Percentiles rank a stretch among this genome's conserved stretches.
phyloP scores from a whole-genome alignment of 2,888 invertebrate genomes.

The Lysandra bellargus region DNA sequence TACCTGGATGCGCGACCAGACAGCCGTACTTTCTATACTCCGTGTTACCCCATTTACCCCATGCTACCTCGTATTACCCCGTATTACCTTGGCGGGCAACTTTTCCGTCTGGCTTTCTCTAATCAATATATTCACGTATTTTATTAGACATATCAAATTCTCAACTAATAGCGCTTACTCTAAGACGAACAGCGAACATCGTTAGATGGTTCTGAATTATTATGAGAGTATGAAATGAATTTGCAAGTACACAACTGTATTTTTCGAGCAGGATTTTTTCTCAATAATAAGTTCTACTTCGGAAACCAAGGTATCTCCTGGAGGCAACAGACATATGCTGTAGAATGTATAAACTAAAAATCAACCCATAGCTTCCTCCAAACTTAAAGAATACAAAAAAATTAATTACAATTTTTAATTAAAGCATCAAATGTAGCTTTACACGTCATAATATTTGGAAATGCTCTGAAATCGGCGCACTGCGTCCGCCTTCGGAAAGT shows the following conservation, averaged over 20 bases:
- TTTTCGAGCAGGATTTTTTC: no score
- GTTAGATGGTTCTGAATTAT: not conserved
- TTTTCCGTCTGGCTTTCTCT: conserved; percentile 54
- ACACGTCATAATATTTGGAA: conserved; percentile 11
- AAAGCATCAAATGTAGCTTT: conserved; percentile 1
- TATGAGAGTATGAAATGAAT: no score
- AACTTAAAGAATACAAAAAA: not conserved
- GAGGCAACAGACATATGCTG: no score
- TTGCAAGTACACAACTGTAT: no score
- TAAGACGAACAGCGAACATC: not conserved
- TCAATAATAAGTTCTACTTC: no score
- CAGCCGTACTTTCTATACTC: conserved; percentile 34
- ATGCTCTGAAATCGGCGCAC: conserved; percentile 51
- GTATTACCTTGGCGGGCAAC: conserved; percentile 47
- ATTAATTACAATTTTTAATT: not conserved
- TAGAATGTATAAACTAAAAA: not conserved
- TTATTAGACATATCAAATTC: conserved; percentile 36
- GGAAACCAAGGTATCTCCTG: no score
- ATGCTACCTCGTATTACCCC: conserved; percentile 38
- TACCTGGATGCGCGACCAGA: conserved; percentile 52
- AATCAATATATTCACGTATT: conserved; percentile 50
- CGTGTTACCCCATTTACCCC: not conserved
- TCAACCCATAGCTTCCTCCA: not conserved
- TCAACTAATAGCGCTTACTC: not conserved
- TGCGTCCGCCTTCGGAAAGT: conserved; percentile 72